Base-by-base conservation (phyloP, 2,797 vertebrate species). In the Merluccius polli region DNA sequence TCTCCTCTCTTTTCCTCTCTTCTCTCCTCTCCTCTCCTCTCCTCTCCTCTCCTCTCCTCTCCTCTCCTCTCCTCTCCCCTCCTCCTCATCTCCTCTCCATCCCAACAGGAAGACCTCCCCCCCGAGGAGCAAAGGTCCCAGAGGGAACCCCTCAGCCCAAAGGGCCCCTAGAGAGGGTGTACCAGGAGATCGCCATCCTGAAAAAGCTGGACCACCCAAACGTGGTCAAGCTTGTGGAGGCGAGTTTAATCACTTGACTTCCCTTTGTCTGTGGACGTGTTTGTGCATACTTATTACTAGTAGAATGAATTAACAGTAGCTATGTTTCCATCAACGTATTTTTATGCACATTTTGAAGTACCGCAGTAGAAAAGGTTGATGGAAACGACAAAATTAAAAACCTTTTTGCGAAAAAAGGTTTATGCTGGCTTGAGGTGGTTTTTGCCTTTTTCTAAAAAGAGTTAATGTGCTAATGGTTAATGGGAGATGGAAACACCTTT, bases 201-300 rank as follows among this genome's bases (percentile, higher is more conserved):
- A 99, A 99, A 90, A 99, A 99, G 88, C 92, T 99, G 73, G 97
- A 99, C 86, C 98, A 99, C 87, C 95, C 97, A 75, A 99, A 99
- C 0, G 97, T 99, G 76, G 98, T 99, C 81, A 99, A 99, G 86
- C 91, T 99, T 75, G 96, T 99, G 70, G 98, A 99, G 95, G 98
- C 97, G 74, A 90, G 86, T 69, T 1, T 4, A 35, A 6, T 59
- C 52, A 8, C 67, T 75, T 1, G 3, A 15, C 33, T 7, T 38
- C 2, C 30, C 18, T 3, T 59, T 52, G 35, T 73, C 16, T 33
- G 29, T 32, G 30, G n/a, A 24, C 65, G 30, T 65, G 12, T 35
- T 48, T 21, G 44, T 15, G 16, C 16, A 4, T 6, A 9, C 67
- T 32, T 65, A 4, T 21, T 48, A n/a, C n/a, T n/a, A 21, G 38